Percentiles rank a stretch among this genome's conserved stretches.
phyloP scores from a whole-genome alignment of 1,140 invertebrate species.

The Mycetomoellerius zeteki region DNA sequence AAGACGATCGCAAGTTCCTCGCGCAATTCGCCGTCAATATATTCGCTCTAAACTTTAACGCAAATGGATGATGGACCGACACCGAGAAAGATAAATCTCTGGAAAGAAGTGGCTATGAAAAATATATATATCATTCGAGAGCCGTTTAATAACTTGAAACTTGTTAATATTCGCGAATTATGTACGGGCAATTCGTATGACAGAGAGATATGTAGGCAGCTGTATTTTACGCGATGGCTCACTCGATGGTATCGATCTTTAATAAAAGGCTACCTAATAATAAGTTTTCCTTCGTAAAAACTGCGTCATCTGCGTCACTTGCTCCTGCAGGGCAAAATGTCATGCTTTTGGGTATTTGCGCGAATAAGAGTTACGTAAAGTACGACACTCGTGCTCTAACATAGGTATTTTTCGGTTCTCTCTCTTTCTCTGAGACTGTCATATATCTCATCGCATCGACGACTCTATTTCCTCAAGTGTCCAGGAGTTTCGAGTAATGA shows the following conservation, averaged over 20 bases:
- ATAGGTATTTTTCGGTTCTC: not conserved
- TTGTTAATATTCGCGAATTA: not conserved
- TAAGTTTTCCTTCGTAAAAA: constrained; percentile 51
- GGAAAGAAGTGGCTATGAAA: not conserved
- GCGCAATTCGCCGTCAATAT: constrained; percentile 5
- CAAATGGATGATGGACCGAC: constrained; percentile 15
- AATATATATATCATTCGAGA: not conserved
- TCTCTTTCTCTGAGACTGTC: not conserved
- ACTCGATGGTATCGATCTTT: constrained; percentile 41
- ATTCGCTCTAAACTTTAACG: constrained; percentile 2
- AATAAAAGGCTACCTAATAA: constrained; percentile 54
- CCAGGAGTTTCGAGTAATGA: constrained; percentile 29
- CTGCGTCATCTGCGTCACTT: constrained; percentile 38
- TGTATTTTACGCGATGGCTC: constrained; percentile 39
- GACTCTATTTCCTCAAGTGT: constrained; percentile 5
- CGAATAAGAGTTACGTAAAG: constrained; percentile 12
- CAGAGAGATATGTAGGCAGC: not conserved
- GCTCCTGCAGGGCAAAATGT: constrained; percentile 2
- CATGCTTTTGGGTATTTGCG: constrained; percentile 26
- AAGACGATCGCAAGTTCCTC: constrained; percentile 19
- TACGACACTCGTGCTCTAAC: not conserved
- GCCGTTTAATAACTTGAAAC: not conserved
- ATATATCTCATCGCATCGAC: constrained; percentile 2
- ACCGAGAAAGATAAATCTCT: constrained; percentile 8
- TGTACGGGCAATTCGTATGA: not conserved